Conservation (phyloP, 2,797 vertebrate species). For the Sebastes glaucus region DNA sequence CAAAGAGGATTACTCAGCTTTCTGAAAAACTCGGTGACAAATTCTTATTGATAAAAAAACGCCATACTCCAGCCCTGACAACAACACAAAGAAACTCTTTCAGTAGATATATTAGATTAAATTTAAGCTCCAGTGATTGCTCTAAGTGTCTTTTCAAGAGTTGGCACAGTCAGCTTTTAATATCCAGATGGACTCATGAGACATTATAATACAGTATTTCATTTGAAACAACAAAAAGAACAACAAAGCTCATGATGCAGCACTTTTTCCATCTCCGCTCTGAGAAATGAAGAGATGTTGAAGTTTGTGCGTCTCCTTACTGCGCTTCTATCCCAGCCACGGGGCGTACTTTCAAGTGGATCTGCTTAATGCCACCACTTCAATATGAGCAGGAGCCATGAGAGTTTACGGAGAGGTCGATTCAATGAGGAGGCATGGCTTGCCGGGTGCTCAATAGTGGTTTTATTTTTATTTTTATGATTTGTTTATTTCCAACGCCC, state of each 20-base stretch:
- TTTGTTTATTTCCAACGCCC: slow-evolving; percentile 48
- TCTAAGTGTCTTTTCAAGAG: slow-evolving; percentile 2
- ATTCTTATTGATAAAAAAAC: neutral
- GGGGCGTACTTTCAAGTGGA: slow-evolving; percentile 48
- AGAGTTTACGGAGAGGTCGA: slow-evolving; percentile 19
- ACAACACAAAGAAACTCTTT: slow-evolving; percentile 19
- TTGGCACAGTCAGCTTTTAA: slow-evolving; percentile 30
- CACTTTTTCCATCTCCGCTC: slow-evolving; percentile 11
- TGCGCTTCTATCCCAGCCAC: slow-evolving; percentile 33
- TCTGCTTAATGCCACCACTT: slow-evolving; percentile 47
- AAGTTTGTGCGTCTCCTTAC: slow-evolving; percentile 17
- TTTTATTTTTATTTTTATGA: slow-evolving; percentile 27
- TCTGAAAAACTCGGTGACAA: slow-evolving; percentile 2
- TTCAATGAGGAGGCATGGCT: slow-evolving; percentile 11
- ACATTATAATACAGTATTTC: neutral
- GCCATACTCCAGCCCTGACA: slow-evolving; percentile 2
- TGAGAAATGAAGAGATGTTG: slow-evolving; percentile 12
- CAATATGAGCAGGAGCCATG: neutral
- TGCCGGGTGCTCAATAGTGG: slow-evolving; percentile 25
- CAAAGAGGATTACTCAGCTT: slow-evolving; percentile 38
- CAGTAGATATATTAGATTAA: slow-evolving; percentile 8
- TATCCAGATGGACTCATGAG: slow-evolving; percentile 24
- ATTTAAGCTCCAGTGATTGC: slow-evolving; percentile 13
- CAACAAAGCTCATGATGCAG: slow-evolving; percentile 22
- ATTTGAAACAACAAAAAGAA: slow-evolving; percentile 21